Conservation (phyloP, 2,797 vertebrate genomes). For the Philypnodon macrostomus region DNA sequence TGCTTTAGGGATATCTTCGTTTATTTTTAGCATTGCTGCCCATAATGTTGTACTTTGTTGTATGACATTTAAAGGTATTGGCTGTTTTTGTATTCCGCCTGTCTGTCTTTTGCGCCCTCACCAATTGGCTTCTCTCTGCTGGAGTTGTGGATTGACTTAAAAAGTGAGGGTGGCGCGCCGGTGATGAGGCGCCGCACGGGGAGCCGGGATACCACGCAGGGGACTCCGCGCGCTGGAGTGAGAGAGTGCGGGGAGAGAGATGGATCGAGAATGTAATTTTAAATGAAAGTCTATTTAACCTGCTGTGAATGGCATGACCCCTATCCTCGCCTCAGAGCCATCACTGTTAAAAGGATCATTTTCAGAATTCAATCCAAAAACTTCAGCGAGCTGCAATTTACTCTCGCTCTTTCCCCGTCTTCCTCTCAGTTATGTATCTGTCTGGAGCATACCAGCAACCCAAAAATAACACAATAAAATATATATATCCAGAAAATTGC, state of each 20-base stretch:
- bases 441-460: constrained; percentile 52
- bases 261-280: constrained; percentile 82
- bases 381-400: constrained; percentile 83
- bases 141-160: constrained; percentile 72
- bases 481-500: constrained; percentile 58
- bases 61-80: too few relatives aligned
- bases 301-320: constrained; percentile 78
- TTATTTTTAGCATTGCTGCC: not conserved
- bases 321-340: constrained; percentile 76
- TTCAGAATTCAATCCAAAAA: constrained; percentile 84
- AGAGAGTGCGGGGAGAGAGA: constrained; percentile 51
- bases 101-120: constrained; percentile 12
- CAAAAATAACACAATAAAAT: constrained; percentile 70
- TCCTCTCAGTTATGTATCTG: constrained; percentile 62
- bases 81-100: constrained; percentile 11
- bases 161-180: constrained; percentile 66
- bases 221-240: constrained; percentile 62
- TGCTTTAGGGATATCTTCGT: not conserved
- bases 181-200: constrained; percentile 70
- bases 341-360: constrained; percentile 82
- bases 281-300: constrained; percentile 85
- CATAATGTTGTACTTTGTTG: too few relatives aligned
- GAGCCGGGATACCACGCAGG: constrained; percentile 59
- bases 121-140: constrained; percentile 63
- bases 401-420: constrained; percentile 51